Conservation (phyloP, 2,113 vertebrate species). For the Mionectes macconnelli region DNA sequence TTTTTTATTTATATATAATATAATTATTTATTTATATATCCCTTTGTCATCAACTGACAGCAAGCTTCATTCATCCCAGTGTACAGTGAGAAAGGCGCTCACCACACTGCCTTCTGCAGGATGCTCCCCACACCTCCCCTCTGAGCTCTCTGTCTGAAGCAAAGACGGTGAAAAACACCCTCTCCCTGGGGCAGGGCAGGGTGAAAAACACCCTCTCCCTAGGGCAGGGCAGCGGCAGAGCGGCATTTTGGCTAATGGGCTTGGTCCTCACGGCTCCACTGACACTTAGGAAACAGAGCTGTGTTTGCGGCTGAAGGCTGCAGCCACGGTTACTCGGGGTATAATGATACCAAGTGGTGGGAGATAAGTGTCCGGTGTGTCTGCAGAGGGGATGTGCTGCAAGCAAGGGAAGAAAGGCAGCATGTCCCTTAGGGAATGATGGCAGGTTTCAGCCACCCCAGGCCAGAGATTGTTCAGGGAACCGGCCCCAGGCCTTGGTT, state of each 20-base stretch:
- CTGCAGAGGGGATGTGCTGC: neutral
- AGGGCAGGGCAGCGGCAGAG: neutral
- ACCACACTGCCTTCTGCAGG: rapidly evolving
- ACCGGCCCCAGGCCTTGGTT: neutral
- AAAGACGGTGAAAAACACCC: neutral
- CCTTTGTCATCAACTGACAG: neutral
- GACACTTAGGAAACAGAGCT: neutral
- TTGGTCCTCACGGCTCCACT: neutral
- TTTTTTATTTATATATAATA: neutral
- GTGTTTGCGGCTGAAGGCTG: neutral
- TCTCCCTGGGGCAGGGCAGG: neutral
- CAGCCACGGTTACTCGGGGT: neutral
- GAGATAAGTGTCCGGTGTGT: neutral
- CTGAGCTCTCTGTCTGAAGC: neutral
- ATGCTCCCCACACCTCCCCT: rapidly evolving
- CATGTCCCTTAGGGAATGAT: rapidly evolving
- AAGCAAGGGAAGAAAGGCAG: neutral
- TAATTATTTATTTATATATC: neutral
- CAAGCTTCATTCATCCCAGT: neutral
- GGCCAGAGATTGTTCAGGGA: neutral
- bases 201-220: neutral
- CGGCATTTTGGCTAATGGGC: rapidly evolving
- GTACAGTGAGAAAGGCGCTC: neutral
- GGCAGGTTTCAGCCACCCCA: neutral
- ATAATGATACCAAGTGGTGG: rapidly evolving